Base-by-base conservation (phyloP, 2,113 vertebrate species). In the Ctenomys sociabilis region DNA sequence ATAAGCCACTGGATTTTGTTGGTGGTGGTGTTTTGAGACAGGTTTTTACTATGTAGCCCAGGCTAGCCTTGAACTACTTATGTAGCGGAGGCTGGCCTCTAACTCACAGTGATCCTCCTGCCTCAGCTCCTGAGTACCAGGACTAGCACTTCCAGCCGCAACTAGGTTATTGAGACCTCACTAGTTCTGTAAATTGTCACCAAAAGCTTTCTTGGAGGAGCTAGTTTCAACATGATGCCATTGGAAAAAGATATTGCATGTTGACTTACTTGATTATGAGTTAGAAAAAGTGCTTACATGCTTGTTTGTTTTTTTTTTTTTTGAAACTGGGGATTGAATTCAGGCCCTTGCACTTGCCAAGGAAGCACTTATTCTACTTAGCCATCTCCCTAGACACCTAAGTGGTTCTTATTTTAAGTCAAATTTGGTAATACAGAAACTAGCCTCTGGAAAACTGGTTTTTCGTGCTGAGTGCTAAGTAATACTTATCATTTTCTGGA, bases 241-340 rank as follows among this genome's bases (percentile, higher is more conserved):
- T 68, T 83, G 1, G 43, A 83, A 83, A 91, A 59, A 73, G 70
- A 61, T 45, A 52, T 12, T 85, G n/a, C 52, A 21, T 57, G 78
- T 85, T 75, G 45, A 40, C 90, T 88, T 52, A 43, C 35, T 89
- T 91, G 86, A 63, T 68, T 70, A 77, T 30, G 61, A 6, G 0
- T 81, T 87, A 26, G 10, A 95, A 93, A 93, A 80, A 68, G 17
- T 83, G 22, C 28, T 95, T 88, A n/a, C n/a, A n/a, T n/a, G n/a
- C n/a, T n/a, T n/a, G n/a, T n/a, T n/a, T n/a, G n/a, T n/a, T n/a
- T n/a, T n/a, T n/a, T n/a, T n/a, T n/a, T n/a, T n/a, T n/a, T n/a
- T n/a, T n/a, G n/a, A n/a, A n/a, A n/a, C n/a, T n/a, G n/a, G n/a
- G n/a, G n/a, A n/a, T n/a, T n/a, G n/a, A n/a, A n/a, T n/a, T n/a